Evolutionary conservation across 1,140 invertebrate species (phyloP), one percentile per base, ranked within the genome.

Genomic region (Brachionus rotundiformis): DNA sequence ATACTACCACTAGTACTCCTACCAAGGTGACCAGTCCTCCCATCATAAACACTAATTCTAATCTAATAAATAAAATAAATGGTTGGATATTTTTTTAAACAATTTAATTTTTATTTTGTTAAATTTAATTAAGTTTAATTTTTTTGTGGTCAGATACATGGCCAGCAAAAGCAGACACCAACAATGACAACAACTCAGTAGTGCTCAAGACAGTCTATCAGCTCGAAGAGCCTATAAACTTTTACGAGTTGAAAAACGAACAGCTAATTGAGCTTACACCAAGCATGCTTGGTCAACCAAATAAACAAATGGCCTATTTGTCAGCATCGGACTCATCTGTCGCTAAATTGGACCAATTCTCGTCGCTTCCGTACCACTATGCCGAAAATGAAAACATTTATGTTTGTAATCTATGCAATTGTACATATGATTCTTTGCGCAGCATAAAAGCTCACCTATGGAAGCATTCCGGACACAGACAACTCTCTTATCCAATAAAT

Each of bases 361-460:
- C 39, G n/a, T 27, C 59, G 25, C 44, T 54, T 47, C 47, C 41
- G n/a, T 87, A 86, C 84, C 83, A 84, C 19, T 85, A 85, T 77
- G 85, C 86, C 44, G 80, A 83, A 47, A 39, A 76, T 7, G 83
- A 83, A 41, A 84, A 84, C 5, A 80, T 85, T 41, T 87, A 85
- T 63, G 82, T 83, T 2, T 88, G 87, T 82, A 85, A 84, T 5
- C 85, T 88, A 29, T 88, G 87, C 83, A 85, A 85, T 29, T 88
- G 87, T 79, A 84, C 84, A 23, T 88, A 86, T 73, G 87, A 88
- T 54, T 85, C 84, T 63, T 86, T 87, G 61, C 83, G 87, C 29
- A 88, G 86, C 47, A 87, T 88, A 25, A 88, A 88, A 84, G 86
- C 87, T n/a, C 87, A 88, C 81, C 85, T 87, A 47, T 88, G 87